Base-by-base conservation (phyloP, 2,888 invertebrate species). In the Diloba caeruleocephala region DNA sequence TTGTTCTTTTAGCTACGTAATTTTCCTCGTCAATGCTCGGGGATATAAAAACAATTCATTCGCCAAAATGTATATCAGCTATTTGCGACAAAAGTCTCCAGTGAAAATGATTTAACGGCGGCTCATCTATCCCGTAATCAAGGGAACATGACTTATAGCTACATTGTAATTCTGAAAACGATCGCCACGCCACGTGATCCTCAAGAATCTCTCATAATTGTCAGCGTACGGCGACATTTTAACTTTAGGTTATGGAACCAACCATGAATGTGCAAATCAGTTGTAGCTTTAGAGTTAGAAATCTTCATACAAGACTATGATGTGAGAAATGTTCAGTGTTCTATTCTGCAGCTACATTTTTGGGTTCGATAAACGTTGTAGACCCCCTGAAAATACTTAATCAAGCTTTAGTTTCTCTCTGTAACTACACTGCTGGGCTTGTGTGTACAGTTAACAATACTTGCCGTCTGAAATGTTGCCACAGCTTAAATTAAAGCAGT, bases 91-190 rank as follows among this genome's bases (percentile, higher is more conserved):
- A 52, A 60, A 52, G 28, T 60, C 50, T 38, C 50, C 43, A 50
- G 38, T 37, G 38, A 51, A 68, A 71, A 78, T 76, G 76, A 79
- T 79, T 78, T 76, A 79, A 68, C 60, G 59, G 59, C 39, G 70
- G 60, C 62, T 72, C 61, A 53, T 60, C 33, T 36, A 60, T 64
- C 51, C 53, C 46, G 45, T 58, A 71, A 66, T 61, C 61, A 59
- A 50, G 42, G 50, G 21, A 29, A 17, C 32, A 39, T 72, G 70
- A 74, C 74, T 74, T 79, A 76, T 61, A 34, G 73, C 60, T 45
- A 52, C 67, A 64, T 77, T 76, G 57, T 63, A 51, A 78, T 72
- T 71, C 77, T 39, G 63, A 60, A 67, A 82, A 78, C 76, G 79
- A 74, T 74, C 71, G 67, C 65, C 76, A 74, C 54, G 52, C 37